Evolutionary conservation across 2,797 vertebrate genomes (phyloP).

Genomic region (Leucoraja ocellata): DNA sequence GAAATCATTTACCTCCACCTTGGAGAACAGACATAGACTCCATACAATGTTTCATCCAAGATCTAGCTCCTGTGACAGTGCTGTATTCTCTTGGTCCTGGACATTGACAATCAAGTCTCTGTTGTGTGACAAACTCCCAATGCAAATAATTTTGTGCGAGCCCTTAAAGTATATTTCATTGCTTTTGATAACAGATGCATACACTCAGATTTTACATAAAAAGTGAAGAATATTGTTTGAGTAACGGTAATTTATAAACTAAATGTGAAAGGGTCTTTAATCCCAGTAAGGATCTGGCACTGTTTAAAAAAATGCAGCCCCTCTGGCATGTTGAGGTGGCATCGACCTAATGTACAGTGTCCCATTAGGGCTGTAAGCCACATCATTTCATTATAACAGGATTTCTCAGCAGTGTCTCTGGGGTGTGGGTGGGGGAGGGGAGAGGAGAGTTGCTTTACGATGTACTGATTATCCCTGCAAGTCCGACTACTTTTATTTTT

Average conservation of each 20-base stretch:
- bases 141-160: background rate
- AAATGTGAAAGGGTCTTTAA: slow-evolving; percentile 20
- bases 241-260: background rate
- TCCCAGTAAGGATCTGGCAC: background rate
- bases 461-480: background rate
- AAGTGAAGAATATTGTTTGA: background rate
- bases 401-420: background rate
- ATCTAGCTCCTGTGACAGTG: too few species aligned
- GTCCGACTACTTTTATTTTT: background rate
- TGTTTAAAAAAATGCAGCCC: background rate
- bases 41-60: too few species aligned
- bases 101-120: too few species aligned
- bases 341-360: background rate
- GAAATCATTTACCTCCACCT: too few species aligned
- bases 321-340: slow-evolving; percentile 1
- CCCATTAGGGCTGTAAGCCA: background rate
- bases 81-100: too few species aligned
- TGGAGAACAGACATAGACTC: too few species aligned
- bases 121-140: too few species aligned
- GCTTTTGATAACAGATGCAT: background rate
- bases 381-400: background rate
- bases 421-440: background rate
- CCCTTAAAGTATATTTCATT: background rate
- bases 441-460: background rate
- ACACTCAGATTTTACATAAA: background rate